Evolutionary conservation across 2,888 invertebrate genomes (phyloP), one percentile per base, ranked within the genome.

Genomic region (Charanyca ferruginea): DNA sequence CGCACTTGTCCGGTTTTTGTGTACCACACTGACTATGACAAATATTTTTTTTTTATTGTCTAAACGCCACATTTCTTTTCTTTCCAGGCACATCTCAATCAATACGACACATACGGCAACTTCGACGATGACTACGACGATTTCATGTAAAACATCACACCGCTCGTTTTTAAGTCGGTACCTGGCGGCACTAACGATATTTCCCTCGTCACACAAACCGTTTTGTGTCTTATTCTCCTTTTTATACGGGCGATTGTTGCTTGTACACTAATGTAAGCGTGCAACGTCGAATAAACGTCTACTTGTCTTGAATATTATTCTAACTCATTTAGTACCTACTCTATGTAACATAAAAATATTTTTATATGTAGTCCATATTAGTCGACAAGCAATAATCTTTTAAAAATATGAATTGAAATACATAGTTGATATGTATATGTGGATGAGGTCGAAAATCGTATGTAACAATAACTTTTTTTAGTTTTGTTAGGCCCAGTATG

Each of bases 91-190:
- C 96, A 96, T 79, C 95, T 97, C 75, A 96, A 94, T 83, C 96
- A 97, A 91, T 97, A 97, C 89, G 97, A 97, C 83, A 95, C 96
- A 65, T 97, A 97, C 79, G 97, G 96, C 66, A 96, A 96, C 85
- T 97, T 96, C 82, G 97, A 96, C 72, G 96, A 96, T 66, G 97
- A 97, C 60, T 97, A 95, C 87, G 97, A 98, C 85, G 98, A 98
- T 87, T 98, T 98, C 88, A 98, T 98, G 97, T 98, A 97, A 96
- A 59, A 86, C 83, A 71, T 68, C 78, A 79, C 77, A 63, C 53
- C n/a, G 3, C 38, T 65, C 38, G 47, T 53, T 57, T 60, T 25
- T 70, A 72, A 68, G 60, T 64, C 64, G 58, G 79, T 79, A 75
- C 79, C 79, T 81, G 81, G 77, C 55, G 72, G 57, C 78, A 57